Evolutionary conservation across 1,140 invertebrate genomes (phyloP).

Genomic region (Muscidifurax raptorellus): DNA sequence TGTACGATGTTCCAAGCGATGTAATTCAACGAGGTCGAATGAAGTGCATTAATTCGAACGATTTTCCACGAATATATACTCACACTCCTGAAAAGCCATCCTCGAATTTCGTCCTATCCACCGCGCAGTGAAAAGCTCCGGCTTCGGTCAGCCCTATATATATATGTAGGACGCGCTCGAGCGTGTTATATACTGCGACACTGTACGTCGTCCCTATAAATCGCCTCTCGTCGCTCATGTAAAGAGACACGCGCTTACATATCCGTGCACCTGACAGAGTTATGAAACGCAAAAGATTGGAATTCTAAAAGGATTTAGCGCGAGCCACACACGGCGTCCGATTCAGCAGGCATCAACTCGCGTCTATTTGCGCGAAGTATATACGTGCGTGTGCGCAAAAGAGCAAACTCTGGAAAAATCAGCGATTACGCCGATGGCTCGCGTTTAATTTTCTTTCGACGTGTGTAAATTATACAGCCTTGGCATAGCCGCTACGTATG

Average conservation of each 20-base stretch:
- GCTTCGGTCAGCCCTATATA: background rate
- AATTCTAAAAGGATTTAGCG: background rate
- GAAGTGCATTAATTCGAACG: too few relatives aligned
- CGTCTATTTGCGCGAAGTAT: too few relatives aligned
- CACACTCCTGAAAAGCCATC: too few relatives aligned
- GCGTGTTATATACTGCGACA: background rate
- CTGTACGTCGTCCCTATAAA: background rate
- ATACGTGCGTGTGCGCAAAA: background rate
- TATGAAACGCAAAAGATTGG: background rate
- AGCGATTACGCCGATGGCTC: background rate
- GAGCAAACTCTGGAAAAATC: background rate
- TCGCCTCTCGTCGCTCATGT: background rate
- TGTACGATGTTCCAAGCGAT: too few relatives aligned
- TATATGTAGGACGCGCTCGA: too few relatives aligned
- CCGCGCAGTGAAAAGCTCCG: background rate
- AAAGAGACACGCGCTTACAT: background rate
- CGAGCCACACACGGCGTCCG: background rate
- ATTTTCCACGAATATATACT: too few relatives aligned
- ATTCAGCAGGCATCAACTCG: too few relatives aligned
- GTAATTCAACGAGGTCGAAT: too few relatives aligned
- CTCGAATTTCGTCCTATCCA: too few relatives aligned
- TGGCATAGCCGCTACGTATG: too few relatives aligned
- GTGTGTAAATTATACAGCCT: background rate
- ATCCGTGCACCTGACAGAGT: background rate
- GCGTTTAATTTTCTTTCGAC: conserved; percentile 11